Evolutionary conservation across 2,113 vertebrate species (phyloP), one percentile per base, ranked within the genome.

Genomic region (Clarias gariepinus): DNA sequence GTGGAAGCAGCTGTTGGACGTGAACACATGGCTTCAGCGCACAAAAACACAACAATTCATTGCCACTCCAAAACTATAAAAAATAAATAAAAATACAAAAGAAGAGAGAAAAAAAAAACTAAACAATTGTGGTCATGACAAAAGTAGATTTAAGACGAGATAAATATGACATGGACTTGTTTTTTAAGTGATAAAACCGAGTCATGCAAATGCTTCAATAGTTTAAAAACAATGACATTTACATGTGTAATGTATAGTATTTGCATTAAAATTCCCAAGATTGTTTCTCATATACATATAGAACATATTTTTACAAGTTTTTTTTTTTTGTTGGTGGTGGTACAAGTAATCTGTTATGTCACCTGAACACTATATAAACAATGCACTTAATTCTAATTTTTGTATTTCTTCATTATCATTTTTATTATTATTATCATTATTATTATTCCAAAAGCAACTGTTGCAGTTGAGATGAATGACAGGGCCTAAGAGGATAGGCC

Each of bases 1-100:
- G 77, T 79, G 55, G 77, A 79, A 79, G 77, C 77, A 79, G 77
- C 77, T 79, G 77, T 79, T 79, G 77, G 18, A 79, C n/a, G 60
- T 60, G 77, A 79, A 58, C 77, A 79, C n/a, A 79, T 79, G 77
- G 77, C 77, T 33, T 21, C 55, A 12, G 77, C 77, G 10, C 55
- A 58, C 77, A 79, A 33, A 52, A 78, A 30, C 55, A 79, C 77
- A 77, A 74, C 21, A 28, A 77, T 53, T 76, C 47, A 53, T 1
- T 12, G 15, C 4, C 53, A 25, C 18, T 79, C 33, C 77, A 30
- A 79, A 79, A 57, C 33, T 58, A 58, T 3, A 55, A 74, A 47
- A 23, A 25, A 77, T 16, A 2, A 55, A 55, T 19, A n/a, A 55
- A 18, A 47, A 21, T 2, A 47, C 2, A 13, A 52, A 52, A 52